Evolutionary conservation across 2,113 vertebrate species (phyloP).

Genomic region (Alligator sinensis): DNA sequence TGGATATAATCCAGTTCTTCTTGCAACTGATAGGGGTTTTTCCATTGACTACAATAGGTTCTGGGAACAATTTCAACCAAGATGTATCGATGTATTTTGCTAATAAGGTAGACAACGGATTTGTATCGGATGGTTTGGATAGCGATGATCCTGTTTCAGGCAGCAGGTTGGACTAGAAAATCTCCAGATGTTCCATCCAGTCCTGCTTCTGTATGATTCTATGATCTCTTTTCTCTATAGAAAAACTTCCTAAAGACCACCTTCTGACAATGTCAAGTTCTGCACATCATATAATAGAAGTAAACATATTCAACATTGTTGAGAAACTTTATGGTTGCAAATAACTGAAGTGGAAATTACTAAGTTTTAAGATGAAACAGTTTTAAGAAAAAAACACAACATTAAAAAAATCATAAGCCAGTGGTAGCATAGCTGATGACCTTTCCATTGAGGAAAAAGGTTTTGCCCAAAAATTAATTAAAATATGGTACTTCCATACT

Average conservation of each 20-base stretch:
- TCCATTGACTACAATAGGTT: slow-evolving; percentile 26
- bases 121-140: too few relatives aligned
- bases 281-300: neutral
- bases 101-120: neutral
- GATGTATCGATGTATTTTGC: slow-evolving; percentile 31
- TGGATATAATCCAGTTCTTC: slow-evolving; percentile 30
- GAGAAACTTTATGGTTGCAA: neutral
- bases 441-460: neutral
- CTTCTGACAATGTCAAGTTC: neutral
- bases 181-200: too few relatives aligned
- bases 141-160: too few relatives aligned
- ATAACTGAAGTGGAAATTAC: neutral
- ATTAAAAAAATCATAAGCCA: neutral
- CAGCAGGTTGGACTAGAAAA: too few relatives aligned
- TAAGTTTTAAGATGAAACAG: neutral
- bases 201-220: too few relatives aligned
- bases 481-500: slow-evolving; percentile 74
- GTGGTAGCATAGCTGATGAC: slow-evolving; percentile 18
- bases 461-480: slow-evolving; percentile 72
- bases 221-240: neutral
- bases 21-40: slow-evolving; percentile 59
- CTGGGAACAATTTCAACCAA: slow-evolving; percentile 36
- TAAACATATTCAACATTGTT: neutral
- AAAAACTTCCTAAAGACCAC: neutral
- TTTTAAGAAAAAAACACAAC: neutral